Evolutionary conservation across 2,797 vertebrate genomes (phyloP).

Genomic region (Diceros bicornis): DNA sequence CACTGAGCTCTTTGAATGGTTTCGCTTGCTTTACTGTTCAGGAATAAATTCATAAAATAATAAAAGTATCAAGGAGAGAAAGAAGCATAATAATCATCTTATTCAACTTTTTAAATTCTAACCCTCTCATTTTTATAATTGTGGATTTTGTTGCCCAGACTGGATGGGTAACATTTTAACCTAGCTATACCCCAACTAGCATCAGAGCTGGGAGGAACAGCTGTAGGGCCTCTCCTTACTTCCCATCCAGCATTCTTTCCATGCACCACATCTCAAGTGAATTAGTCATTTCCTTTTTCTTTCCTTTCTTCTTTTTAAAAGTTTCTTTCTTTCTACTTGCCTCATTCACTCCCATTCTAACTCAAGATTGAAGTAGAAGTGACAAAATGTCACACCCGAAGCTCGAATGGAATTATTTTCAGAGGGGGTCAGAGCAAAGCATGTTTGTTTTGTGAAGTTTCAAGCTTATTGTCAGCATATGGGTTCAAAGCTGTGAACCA

Average conservation of each 20-base stretch:
- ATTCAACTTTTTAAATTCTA: neutral
- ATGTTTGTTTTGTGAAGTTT: conserved; percentile 62
- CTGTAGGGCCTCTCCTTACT: neutral
- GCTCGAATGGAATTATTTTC: conserved; percentile 47
- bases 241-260: neutral
- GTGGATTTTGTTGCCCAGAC: neutral
- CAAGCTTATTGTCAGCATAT: conserved; percentile 51
- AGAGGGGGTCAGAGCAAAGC: neutral
- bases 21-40: neutral
- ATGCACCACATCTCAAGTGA: neutral
- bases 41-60: neutral
- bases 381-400: conserved; percentile 30
- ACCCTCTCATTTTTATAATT: neutral
- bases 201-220: neutral
- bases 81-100: neutral
- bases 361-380: neutral
- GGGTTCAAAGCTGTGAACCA: conserved; percentile 67
- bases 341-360: neutral
- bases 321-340: neutral
- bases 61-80: neutral
- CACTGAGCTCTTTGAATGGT: neutral
- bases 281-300: conserved; percentile 4
- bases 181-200: fast-evolving
- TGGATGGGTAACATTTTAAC: neutral
- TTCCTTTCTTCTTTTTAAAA: conserved; percentile 6